These are phyloP conservation scores for Porites lutea DNA, from an alignment of 64 coral and sea anemone genomes.

Conservation along the genomic window DNA sequence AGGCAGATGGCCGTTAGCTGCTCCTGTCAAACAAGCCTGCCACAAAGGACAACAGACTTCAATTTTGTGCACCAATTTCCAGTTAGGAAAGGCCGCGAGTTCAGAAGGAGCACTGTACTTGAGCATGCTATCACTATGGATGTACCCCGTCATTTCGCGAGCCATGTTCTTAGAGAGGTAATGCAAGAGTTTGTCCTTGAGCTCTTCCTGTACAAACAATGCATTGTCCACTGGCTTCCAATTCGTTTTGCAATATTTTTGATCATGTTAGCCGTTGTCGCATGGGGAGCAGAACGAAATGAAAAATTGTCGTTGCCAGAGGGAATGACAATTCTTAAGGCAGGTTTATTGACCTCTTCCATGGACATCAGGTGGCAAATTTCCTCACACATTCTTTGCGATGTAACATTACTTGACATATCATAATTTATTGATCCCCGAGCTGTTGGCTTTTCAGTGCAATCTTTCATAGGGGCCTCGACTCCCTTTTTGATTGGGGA, in stretches of 20 bases:
- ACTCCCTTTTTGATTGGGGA: background rate
- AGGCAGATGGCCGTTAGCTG: background rate
- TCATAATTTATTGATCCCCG: background rate
- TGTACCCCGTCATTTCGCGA: slow-evolving; percentile 9
- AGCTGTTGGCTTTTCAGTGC: background rate
- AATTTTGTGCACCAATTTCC: slow-evolving; percentile 25
- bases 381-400: background rate
- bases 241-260: background rate
- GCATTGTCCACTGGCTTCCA: slow-evolving; percentile 26
- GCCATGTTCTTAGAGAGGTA: slow-evolving; percentile 12
- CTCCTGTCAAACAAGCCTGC: slow-evolving; percentile 9
- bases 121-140: background rate
- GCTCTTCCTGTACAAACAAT: background rate
- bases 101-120: background rate
- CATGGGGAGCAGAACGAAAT: background rate
- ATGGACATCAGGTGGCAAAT: background rate
- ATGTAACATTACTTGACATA: background rate
- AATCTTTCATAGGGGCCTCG: background rate
- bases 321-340: background rate
- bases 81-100: background rate
- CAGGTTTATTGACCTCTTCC: background rate
- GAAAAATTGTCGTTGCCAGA: background rate
- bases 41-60: slow-evolving; percentile 42
- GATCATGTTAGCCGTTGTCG: background rate
- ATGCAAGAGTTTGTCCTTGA: background rate